Evolutionary conservation across 2,888 invertebrate genomes (phyloP), one percentile per base, ranked within the genome.

Genomic region (Torymus tubicola): DNA sequence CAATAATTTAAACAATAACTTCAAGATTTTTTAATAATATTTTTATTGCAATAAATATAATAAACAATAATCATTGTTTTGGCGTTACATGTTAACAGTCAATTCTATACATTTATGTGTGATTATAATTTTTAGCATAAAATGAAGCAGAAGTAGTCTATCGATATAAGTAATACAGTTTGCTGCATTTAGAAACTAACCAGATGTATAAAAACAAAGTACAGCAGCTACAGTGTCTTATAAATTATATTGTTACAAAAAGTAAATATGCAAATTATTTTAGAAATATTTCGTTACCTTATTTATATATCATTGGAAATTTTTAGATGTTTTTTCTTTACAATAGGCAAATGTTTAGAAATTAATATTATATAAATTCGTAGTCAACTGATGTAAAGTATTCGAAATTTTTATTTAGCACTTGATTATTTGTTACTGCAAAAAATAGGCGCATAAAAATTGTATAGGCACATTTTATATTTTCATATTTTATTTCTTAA

Each of bases 11-110:
- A 42, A 42, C 42, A 42, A 42, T 42, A 42, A 0, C 8, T 42
- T 42, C 5, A 42, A 42, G 42, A 42, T 81, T 81, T 86, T 85
- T 85, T 85, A 85, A 85, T 86, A 86, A 87, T 87, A 87, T 84
- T 87, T 87, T 87, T 87, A 87, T 86, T 87, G 87, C 87, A 87
- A 87, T 87, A 87, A 87, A 87, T 87, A 87, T 87, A 87, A 86
- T 87, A 87, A 87, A 87, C 87, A 87, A 86, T 87, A 86, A 85
- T 87, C 84, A 87, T 87, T 87, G 86, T 87, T 87, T 87, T 87
- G 87, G 86, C 87, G 85, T 87, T 87, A 87, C 86, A 87, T 85
- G 86, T 85, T 86, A 87, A 87, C 87, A 87, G 86, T 87, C 87
- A 87, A 86, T 86, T 87, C 87, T 87, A 87, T 87, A 87, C 86